phyloP scores from a whole-genome alignment of 1,140 invertebrate species.

The Halesus radiatus region DNA sequence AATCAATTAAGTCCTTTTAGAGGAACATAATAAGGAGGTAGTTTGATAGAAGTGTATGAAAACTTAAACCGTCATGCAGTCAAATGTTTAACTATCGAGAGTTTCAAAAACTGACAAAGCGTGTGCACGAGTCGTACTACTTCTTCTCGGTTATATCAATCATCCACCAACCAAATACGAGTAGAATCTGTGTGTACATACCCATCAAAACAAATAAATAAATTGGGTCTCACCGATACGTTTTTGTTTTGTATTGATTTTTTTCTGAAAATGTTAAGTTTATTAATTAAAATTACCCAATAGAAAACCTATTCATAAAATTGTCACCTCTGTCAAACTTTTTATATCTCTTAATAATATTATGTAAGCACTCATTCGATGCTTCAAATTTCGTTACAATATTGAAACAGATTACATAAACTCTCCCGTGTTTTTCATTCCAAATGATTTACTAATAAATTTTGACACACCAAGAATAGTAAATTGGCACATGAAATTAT shows the following conservation, averaged over 20 bases:
- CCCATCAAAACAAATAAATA: no score
- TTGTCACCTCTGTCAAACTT: no score
- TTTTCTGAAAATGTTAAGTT: no score
- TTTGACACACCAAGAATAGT: conserved; percentile 4
- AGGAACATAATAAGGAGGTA: conserved; percentile 31
- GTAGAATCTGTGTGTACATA: no score
- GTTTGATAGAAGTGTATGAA: background rate
- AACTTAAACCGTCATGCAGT: background rate
- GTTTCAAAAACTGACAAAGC: conserved; percentile 26
- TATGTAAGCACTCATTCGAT: background rate
- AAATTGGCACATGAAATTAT: background rate
- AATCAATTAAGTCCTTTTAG: background rate
- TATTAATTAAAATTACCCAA: no score
- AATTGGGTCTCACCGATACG: no score
- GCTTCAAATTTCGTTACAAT: conserved; percentile 3
- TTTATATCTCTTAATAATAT: no score
- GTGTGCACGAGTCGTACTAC: background rate
- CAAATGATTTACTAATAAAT: background rate
- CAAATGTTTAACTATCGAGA: background rate
- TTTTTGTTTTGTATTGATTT: no score
- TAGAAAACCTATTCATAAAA: no score
- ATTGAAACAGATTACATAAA: background rate
- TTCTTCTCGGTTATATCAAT: no score
- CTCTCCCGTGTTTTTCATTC: background rate
- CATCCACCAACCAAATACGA: no score